phyloP scores from a whole-genome alignment of 35 echinoderm and acorn worm genomes.

The Diadema setosum region DNA sequence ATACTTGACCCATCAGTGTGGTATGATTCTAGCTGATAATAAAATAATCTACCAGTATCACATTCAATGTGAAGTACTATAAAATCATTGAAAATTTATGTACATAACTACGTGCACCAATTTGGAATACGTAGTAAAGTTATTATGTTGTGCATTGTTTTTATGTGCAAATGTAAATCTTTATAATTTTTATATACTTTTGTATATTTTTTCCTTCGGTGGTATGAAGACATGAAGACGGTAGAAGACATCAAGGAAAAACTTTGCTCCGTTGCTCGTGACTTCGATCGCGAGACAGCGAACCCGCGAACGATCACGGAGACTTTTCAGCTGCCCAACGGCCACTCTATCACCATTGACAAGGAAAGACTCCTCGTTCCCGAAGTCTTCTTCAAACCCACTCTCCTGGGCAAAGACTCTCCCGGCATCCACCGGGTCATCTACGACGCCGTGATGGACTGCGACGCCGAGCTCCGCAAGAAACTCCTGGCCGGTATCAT shows the following conservation, averaged over 20 bases:
- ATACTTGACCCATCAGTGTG: no score
- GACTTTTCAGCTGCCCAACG: not conserved
- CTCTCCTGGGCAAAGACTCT: not conserved
- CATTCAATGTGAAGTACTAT: no score
- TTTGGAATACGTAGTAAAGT: no score
- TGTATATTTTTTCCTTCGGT: no score
- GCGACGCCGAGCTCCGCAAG: not conserved
- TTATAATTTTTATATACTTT: no score
- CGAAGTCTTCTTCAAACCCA: conserved; percentile 17
- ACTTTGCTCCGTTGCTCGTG: not conserved
- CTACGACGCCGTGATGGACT: conserved; percentile 11
- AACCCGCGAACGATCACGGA: not conserved
- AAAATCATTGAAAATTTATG: no score
- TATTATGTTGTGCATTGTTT: no score
- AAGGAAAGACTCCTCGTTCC: conserved; percentile 7
- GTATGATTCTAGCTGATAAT: no score
- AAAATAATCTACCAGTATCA: no score
- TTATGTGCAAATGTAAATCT: no score
- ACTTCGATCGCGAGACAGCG: not conserved
- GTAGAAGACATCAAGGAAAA: conserved; percentile 43
- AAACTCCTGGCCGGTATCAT: not conserved
- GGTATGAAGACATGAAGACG: no score
- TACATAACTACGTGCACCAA: no score
- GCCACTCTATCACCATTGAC: not conserved
- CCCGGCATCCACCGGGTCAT: not conserved